A percentile compares a stretch with the other conserved stretches of the same genome.
These are phyloP conservation scores for Isurus oxyrinchus DNA, from an alignment of 2,113 vertebrate genomes.

Conservation along the genomic window DNA sequence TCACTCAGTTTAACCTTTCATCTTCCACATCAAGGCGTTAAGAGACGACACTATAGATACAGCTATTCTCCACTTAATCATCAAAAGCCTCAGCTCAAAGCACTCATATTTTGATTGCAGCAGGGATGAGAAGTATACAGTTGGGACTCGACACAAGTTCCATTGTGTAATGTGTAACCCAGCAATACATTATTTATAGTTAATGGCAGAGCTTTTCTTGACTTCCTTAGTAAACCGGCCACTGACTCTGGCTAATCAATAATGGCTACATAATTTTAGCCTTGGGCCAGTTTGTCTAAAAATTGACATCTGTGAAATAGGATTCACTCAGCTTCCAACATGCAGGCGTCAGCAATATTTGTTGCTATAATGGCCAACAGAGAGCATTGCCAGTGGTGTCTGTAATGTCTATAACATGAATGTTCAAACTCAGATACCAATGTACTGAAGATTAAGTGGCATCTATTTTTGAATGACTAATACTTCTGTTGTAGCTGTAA, in stretches of 20 bases:
- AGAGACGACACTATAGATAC: not conserved
- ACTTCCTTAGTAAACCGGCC: too few relatives aligned
- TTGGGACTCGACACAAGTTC: not conserved
- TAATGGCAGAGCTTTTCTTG: not conserved
- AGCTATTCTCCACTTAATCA: not conserved
- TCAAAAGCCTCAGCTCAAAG: not conserved
- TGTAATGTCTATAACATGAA: not conserved
- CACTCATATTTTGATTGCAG: not conserved
- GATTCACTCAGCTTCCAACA: not conserved
- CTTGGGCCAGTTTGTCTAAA: not conserved
- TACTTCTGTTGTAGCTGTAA: not conserved
- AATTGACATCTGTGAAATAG: not conserved
- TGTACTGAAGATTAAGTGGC: not conserved
- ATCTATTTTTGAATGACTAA: not conserved
- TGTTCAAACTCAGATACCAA: not conserved
- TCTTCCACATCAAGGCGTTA: not conserved
- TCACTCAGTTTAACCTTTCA: slow-evolving; percentile 25
- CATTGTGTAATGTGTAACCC: not conserved
- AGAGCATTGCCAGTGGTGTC: not conserved
- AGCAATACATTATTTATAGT: not conserved
- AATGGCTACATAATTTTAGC: not conserved
- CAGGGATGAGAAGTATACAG: not conserved
- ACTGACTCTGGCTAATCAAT: slow-evolving; percentile 10
- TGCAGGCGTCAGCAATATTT: not conserved
- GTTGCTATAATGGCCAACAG: not conserved